A percentile compares a stretch with the other conserved stretches of the same genome.
These are phyloP conservation scores for Neogobius melanostomus DNA, from an alignment of 2,113 vertebrate genomes.

Conservation along the genomic window DNA sequence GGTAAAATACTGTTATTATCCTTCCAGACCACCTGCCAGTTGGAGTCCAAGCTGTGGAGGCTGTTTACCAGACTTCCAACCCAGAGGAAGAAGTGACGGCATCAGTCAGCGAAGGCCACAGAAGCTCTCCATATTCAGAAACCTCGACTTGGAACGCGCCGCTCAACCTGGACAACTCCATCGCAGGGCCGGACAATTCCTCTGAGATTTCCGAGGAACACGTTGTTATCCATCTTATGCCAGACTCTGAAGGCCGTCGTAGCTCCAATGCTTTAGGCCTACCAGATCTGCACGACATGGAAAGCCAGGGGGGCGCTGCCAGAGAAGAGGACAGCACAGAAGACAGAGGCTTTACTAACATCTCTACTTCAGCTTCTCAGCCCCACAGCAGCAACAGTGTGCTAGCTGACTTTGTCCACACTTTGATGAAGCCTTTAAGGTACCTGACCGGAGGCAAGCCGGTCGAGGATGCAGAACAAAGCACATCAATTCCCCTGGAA, in stretches of 20 bases:
- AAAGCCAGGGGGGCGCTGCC: conserved; percentile 66
- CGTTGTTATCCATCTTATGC: conserved; percentile 66
- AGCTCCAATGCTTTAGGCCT: conserved; percentile 25
- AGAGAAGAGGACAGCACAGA: conserved; percentile 57
- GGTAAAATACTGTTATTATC: conserved; percentile 24
- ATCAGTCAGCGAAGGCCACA: conserved; percentile 41
- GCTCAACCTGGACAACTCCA: conserved; percentile 61
- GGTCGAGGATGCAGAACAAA: conserved; percentile 11
- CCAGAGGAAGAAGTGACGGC: conserved; percentile 30
- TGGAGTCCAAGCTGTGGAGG: conserved; percentile 57
- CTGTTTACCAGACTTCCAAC: conserved; percentile 40
- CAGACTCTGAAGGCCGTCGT: conserved; percentile 27
- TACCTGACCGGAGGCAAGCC: conserved; percentile 56
- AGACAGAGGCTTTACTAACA: conserved; percentile 32
- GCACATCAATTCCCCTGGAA: conserved; percentile 17
- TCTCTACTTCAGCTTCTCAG: conserved; percentile 51
- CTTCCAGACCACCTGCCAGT: conserved; percentile 59
- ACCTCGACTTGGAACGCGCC: conserved; percentile 66
- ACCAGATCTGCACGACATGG: conserved; percentile 41
- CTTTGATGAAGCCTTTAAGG: conserved; percentile 73
- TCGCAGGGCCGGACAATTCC: conserved; percentile 55
- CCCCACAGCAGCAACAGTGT: conserved; percentile 63
- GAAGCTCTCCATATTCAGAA: conserved; percentile 26
- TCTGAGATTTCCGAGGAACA: conserved; percentile 79
- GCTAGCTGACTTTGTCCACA: conserved; percentile 72